Evolutionary conservation across 92 coral and sea anemone species (phyloP), one percentile per base, ranked within the genome.

Genomic region (Umimayanthus chanpuru): DNA sequence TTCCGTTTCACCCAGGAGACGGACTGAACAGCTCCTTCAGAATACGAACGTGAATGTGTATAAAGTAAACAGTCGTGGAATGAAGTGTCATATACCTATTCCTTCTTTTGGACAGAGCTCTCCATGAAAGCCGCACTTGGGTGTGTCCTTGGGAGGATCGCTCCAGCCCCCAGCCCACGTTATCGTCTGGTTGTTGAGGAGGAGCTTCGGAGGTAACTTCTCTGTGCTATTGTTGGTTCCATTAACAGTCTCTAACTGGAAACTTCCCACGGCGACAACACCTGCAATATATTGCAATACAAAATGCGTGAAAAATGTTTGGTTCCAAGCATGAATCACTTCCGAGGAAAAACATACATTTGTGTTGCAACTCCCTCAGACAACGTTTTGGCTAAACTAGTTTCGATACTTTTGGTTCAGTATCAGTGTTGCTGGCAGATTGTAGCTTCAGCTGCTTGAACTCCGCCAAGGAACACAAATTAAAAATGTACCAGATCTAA

Each of bases 81-180:
- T 40, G 36, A n/a, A 29, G n/a, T 29, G 25, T 21, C 4, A 29
- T 16, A 20, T 15, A 75, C 76, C 84, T 32, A 86, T 86, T 86
- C 81, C 81, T 58, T 50, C 12, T 12, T 39, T 18, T 18, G 91
- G 90, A 76, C 98, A 93, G 44, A 93, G 82, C 82, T 95, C 98
- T 15, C 88, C 89, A 14, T 89, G 30, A 86, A 95, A 96, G 70
- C 98, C 98, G 88, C 98, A 96, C 1, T 4, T 6, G 9, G 98
- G 98, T 3, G 90, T 86, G 94, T 96, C 98, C 39, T 25, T 90
- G 2, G 98, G 98, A 4, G 95, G 88, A 10, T 32, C 32, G 6
- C 55, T 85, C 25, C 91, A 50, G 5, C 95, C 94, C 1, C 89
- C 92, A 26, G 93, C 88, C 98, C 98, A 94, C n/a, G 90, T 41